These are phyloP conservation scores for Heliconius congener DNA, from an alignment of 1,140 invertebrate species.

Conservation along the genomic window DNA sequence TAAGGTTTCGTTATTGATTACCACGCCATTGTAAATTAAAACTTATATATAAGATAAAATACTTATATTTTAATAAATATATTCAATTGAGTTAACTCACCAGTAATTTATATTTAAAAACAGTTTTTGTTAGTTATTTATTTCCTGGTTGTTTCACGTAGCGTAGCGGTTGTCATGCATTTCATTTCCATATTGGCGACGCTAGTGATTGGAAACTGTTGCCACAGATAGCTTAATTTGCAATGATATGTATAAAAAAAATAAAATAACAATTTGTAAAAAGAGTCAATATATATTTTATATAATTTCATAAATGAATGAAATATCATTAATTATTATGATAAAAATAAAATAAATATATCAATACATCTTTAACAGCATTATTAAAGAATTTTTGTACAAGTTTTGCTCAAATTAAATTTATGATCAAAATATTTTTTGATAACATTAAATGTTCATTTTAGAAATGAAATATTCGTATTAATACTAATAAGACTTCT, in stretches of 20 bases:
- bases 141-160: slow-evolving; percentile 67
- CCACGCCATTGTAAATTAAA: slow-evolving; percentile 32
- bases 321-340: no score
- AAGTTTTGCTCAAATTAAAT: no score
- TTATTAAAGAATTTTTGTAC: no score
- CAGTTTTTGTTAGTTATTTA: slow-evolving; percentile 72
- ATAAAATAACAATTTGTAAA: neutral
- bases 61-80: slow-evolving; percentile 6
- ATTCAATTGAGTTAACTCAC: slow-evolving; percentile 51
- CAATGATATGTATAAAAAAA: neutral
- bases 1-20: slow-evolving; percentile 40
- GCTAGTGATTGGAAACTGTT: slow-evolving; percentile 53
- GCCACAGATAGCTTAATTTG: slow-evolving; percentile 31
- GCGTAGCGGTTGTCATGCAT: slow-evolving; percentile 72
- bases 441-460: no score
- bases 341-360: no score
- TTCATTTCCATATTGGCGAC: slow-evolving; percentile 74
- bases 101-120: slow-evolving; percentile 55
- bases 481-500: no score
- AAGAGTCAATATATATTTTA: neutral
- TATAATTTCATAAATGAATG: neutral
- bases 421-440: no score
- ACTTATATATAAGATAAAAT: neutral
- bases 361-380: no score
- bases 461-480: no score